Evolutionary conservation across 1,140 invertebrate genomes (phyloP).

Genomic region (Orius insidiosus): DNA sequence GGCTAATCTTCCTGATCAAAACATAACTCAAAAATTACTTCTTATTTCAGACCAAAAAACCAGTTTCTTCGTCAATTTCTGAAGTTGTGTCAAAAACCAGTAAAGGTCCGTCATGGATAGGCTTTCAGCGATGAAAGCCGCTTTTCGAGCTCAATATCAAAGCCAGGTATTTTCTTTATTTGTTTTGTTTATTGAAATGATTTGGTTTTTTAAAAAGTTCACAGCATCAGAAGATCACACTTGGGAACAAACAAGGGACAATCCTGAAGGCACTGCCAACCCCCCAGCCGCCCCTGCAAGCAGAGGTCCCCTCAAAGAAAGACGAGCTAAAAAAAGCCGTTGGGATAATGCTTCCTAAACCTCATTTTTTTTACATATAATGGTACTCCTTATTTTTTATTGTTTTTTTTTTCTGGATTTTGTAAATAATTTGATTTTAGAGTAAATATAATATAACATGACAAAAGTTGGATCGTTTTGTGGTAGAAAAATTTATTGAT

Average conservation of each 20-base stretch:
- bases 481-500: neutral
- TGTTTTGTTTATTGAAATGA: slow-evolving; percentile 1
- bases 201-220: slow-evolving; percentile 34
- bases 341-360: slow-evolving; percentile 16
- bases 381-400: no score
- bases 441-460: no score
- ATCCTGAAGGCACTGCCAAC: slow-evolving; percentile 26
- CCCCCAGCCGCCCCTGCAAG: neutral
- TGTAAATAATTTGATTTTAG: no score
- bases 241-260: slow-evolving; percentile 48
- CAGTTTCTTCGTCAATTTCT: neutral
- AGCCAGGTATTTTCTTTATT: slow-evolving; percentile 43
- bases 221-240: slow-evolving; percentile 57
- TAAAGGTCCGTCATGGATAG: slow-evolving; percentile 63
- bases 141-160: slow-evolving; percentile 78
- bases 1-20: no score
- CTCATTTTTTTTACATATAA: no score
- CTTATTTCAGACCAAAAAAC: neutral
- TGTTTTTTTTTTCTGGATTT: no score
- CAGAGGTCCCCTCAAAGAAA: slow-evolving; percentile 18
- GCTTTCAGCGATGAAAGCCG: slow-evolving; percentile 77
- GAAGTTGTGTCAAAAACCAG: slow-evolving; percentile 11
- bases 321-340: slow-evolving; percentile 18
- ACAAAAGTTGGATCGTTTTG: no score
- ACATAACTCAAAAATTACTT: no score